A percentile compares a stretch with the other conserved stretches of the same genome.
phyloP scores from a whole-genome alignment of 2,797 vertebrate genomes.

The Gadopsis bispinosus region DNA sequence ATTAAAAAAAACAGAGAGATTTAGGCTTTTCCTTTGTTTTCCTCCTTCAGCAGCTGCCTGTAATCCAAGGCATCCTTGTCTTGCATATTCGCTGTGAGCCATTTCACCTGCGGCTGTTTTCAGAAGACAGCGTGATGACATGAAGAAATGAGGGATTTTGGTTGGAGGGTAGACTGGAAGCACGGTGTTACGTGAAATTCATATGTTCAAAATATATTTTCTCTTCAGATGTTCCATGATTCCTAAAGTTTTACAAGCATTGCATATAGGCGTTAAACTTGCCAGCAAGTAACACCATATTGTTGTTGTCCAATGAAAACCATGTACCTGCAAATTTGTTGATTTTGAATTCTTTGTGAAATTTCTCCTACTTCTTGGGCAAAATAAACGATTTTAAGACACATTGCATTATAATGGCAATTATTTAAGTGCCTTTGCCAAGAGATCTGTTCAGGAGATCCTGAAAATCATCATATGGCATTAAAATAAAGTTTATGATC shows the following conservation, averaged over 20 bases:
- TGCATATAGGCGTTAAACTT: neutral
- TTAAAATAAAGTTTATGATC: neutral
- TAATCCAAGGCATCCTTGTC: conserved; percentile 64
- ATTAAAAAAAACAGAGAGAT: conserved; percentile 28
- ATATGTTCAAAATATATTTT: too few species aligned
- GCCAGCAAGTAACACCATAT: neutral
- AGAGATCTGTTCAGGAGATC: neutral
- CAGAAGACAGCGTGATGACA: conserved; percentile 35
- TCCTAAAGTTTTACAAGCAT: neutral
- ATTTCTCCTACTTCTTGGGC: neutral
- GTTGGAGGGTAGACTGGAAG: conserved; percentile 14
- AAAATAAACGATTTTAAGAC: neutral
- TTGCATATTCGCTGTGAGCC: conserved; percentile 47
- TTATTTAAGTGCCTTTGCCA: neutral
- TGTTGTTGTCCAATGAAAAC: neutral
- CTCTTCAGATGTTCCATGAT: neutral
- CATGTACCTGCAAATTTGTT: neutral
- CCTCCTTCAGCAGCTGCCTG: conserved; percentile 57
- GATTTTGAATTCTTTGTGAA: neutral
- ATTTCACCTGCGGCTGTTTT: conserved; percentile 65
- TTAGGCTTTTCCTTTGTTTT: conserved; percentile 19
- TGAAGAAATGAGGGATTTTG: conserved; percentile 12
- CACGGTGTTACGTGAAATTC: conserved; percentile 2
- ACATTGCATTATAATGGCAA: neutral
- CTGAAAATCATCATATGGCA: neutral